These are phyloP conservation scores for Asteroscopus sphinx DNA, from an alignment of 2,888 invertebrate species.

Conservation along the genomic window DNA sequence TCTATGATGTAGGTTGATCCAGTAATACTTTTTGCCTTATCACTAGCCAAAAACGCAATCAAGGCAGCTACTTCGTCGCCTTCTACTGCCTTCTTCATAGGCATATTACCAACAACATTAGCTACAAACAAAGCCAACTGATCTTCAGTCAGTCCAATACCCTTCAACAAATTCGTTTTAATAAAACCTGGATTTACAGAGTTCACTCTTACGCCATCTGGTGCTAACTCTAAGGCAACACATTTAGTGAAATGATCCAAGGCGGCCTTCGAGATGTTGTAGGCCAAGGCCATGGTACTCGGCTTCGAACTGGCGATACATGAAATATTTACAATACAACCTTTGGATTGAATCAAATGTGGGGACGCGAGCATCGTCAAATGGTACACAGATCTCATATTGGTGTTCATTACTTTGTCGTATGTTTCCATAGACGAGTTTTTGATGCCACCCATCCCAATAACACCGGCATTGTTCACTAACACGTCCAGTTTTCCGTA, in stretches of 20 bases:
- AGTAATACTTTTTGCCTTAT: conserved; percentile 96
- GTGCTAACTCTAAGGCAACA: conserved; percentile 95
- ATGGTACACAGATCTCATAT: conserved; percentile 94
- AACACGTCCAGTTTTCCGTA: conserved; percentile 93
- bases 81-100: conserved; percentile 95
- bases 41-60: conserved; percentile 96
- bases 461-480: conserved; percentile 96
- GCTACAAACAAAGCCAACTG: conserved; percentile 94
- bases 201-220: conserved; percentile 95
- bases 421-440: conserved; percentile 94
- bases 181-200: conserved; percentile 98
- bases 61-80: conserved; percentile 95
- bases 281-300: conserved; percentile 94
- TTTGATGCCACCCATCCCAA: conserved; percentile 94
- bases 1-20: conserved; percentile 90
- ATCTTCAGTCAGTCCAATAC: conserved; percentile 87
- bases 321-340: conserved; percentile 97
- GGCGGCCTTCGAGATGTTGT: conserved; percentile 97
- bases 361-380: conserved; percentile 96
- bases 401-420: conserved; percentile 96
- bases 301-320: conserved; percentile 94
- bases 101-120: conserved; percentile 92
- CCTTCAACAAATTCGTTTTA: conserved; percentile 94
- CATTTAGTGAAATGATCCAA: conserved; percentile 98
- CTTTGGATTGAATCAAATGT: conserved; percentile 93